Conservation (phyloP, 2,888 invertebrate species). For the Molanna angustata region DNA sequence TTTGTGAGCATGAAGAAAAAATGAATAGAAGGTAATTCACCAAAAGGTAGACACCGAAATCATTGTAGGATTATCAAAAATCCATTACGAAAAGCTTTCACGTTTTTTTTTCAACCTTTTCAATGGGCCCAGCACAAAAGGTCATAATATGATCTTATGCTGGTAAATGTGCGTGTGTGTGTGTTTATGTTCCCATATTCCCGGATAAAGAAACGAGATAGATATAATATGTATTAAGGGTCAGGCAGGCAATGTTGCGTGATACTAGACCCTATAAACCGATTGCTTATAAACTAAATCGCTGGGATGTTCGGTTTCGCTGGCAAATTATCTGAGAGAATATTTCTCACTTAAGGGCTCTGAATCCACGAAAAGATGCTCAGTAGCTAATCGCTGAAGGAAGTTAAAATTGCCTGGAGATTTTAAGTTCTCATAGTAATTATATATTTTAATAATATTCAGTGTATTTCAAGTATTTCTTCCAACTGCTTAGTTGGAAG, state of each 20-base stretch:
- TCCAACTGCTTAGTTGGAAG: too few species aligned
- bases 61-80: background rate
- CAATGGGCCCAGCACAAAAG: background rate
- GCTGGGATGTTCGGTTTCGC: conserved; percentile 9
- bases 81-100: background rate
- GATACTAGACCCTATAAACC: conserved; percentile 2
- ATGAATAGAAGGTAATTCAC: too few species aligned
- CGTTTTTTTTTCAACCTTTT: background rate
- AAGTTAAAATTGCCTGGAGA: too few species aligned
- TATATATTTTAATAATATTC: too few species aligned
- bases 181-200: background rate
- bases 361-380: too few species aligned
- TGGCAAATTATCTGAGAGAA: conserved; percentile 15
- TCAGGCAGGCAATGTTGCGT: conserved; percentile 18
- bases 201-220: background rate
- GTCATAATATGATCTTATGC: background rate
- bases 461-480: too few species aligned
- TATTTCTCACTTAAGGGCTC: too few species aligned
- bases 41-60: background rate
- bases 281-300: conserved; percentile 17
- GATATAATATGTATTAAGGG: background rate
- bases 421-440: too few species aligned
- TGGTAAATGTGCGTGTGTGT: background rate
- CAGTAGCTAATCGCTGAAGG: too few species aligned
- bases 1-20: too few species aligned